Evolutionary conservation across 30 jellyfish, hydroid and myxozoan genomes (phyloP), one percentile per base, ranked within the genome.

Genomic region (Cassiopea xamachana): DNA sequence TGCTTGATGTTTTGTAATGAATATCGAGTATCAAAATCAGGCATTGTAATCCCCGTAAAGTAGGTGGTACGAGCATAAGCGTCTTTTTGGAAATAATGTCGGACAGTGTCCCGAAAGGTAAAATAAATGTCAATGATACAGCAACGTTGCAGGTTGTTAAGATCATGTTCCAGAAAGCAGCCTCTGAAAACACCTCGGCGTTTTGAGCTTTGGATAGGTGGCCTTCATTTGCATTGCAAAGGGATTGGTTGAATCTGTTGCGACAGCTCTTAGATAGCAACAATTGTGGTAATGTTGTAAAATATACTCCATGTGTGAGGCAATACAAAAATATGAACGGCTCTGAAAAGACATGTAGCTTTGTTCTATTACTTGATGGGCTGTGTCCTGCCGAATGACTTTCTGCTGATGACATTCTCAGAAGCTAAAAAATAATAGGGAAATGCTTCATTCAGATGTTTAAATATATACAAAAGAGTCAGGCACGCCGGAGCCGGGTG

Each of bases 51-150:
- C 14, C 14, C 18, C 59, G 44, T 27, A 55, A 16, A 17, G 49
- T 49, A 13, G 91, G 83, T 8, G 91, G 91, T 5, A 83, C n/a
- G 27, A 69, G 71, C 77, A 83, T 19, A 2, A 83, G 91, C 27
- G n/a, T 83, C 83, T n/a, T 47, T 46, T 83, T 83, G n/a, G 83
- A 46, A 45, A 83, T 69, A 48, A 83, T 51, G 60, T 71, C 91
- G 8, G 83, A 69, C 48, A 69, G 27, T 51, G 91, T 15, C 12
- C 91, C 91, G 8, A 83, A 83, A 1, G 83, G 82, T 45, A 83
- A 74, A 61, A 83, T 83, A 60, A n/a, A 68, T 2, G 69, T 15
- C 48, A 83, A 5, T 46, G 83, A 68, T 17, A 76, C 72, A 4
- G 69, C n/a, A 69, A 48, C 9, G 19, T 47, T 16, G 19, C 69